Base-by-base conservation (phyloP, 1,140 invertebrate species). In the Diprion similis region DNA sequence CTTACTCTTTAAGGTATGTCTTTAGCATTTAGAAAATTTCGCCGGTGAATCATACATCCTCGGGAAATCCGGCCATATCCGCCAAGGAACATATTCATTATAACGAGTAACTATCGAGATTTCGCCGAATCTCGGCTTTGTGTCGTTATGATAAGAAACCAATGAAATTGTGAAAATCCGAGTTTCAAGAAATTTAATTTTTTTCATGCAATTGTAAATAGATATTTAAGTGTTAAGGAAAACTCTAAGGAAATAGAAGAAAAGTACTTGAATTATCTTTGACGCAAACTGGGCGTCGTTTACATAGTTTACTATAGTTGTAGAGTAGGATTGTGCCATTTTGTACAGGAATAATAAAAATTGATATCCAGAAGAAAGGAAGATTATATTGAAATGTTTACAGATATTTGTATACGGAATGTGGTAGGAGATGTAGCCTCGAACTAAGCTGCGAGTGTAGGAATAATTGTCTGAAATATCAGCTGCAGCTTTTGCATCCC, bases 301-400 rank as follows among this genome's bases (percentile, higher is more conserved):
- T 70, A 46, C 46, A 70, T 15, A 46, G 11, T 24, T 10, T 10
- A 37, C 37, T 37, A 72, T 81, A 78, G 81, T 80, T 73, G 66
- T 85, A 85, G 79, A 74, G 80, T 85, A 86, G 84, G 79, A 86
- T 75, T 59, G 86, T 87, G 86, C 86, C 86, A 87, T 87, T 83
- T 83, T 87, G 84, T 86, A 85, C 82, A 84, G 79, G 78, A 81
- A 80, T 74, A 69, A 74, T 72, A 65, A 66, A 80, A 81, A 17
- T 18, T 68, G 11, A 68, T 68, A 19, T 68, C 10, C 17, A 18
- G 37, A 68, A 13, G 4, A 19, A 68, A 17, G 18, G 6, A 68
- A 3, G 11, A 59, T 59, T 59, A 13, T 59, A 17, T 59, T 59
- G 7, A 17, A 17, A 15, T 8, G n/a, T 59, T 59, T 59, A 59